Evolutionary conservation across 1,140 invertebrate species (phyloP).

Genomic region (Drosophila subpulchrella): DNA sequence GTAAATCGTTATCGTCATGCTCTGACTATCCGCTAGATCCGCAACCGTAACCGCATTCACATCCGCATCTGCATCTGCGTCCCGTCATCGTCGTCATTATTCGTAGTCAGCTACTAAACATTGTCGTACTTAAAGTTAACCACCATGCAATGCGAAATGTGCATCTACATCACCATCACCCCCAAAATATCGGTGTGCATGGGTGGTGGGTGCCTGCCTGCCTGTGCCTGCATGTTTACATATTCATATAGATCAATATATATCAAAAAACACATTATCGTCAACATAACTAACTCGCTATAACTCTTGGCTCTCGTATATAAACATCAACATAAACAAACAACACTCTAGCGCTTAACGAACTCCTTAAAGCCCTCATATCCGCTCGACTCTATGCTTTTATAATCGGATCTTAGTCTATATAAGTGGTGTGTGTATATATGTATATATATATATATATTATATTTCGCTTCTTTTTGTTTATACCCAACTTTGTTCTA

Average conservation of each 20-base stretch:
- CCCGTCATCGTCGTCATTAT: conserved; percentile 30
- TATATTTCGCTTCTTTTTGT: conserved; percentile 37
- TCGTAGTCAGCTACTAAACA: conserved; percentile 60
- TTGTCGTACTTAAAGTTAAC: conserved; percentile 58
- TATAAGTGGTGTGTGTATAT: conserved; percentile 47
- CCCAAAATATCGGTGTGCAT: conserved; percentile 18
- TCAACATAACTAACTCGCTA: conserved; percentile 80
- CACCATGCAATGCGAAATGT: conserved; percentile 13
- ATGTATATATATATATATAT: conserved; percentile 19
- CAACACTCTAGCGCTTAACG: conserved; percentile 74
- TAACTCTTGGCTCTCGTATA: conserved; percentile 73
- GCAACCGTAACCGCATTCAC: conserved; percentile 28
- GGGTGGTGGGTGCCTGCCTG: conserved; percentile 17
- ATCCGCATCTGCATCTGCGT: conserved; percentile 14
- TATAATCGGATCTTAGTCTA: conserved; percentile 57
- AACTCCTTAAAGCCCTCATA: conserved; percentile 41
- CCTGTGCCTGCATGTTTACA: conserved; percentile 32
- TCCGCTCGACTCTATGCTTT: conserved; percentile 26
- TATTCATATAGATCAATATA: conserved; percentile 52
- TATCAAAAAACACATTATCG: conserved; percentile 70
- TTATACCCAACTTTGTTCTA: conserved; percentile 72
- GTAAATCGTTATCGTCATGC: conserved; percentile 43
- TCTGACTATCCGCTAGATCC: conserved; percentile 17
- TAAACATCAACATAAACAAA: conserved; percentile 82
- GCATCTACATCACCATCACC: conserved; percentile 2